These are phyloP conservation scores for Priocnemis perturbator DNA, from an alignment of 2,888 invertebrate genomes.

Conservation along the genomic window DNA sequence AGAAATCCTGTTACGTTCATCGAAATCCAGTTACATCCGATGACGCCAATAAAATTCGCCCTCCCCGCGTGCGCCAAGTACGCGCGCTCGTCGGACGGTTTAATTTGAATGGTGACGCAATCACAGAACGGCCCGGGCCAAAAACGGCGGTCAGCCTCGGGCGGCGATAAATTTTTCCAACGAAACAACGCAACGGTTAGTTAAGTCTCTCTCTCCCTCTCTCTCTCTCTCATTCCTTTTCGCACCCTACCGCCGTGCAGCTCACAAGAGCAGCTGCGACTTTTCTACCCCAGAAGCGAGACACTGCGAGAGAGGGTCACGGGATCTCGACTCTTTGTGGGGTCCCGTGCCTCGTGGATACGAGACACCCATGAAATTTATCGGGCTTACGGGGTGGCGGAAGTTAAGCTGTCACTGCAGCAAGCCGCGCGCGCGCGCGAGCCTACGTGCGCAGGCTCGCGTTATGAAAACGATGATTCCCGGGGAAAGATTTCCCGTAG, in stretches of 20 bases:
- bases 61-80: neutral
- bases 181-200: neutral
- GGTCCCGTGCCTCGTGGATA: constrained; percentile 49
- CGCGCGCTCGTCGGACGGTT: neutral
- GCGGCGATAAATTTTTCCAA: neutral
- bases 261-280: constrained; percentile 28
- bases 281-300: constrained; percentile 30
- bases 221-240: neutral
- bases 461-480: constrained; percentile 63
- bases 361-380: constrained; percentile 61
- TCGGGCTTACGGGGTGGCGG: constrained; percentile 60
- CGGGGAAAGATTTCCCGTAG: constrained; percentile 59
- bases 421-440: constrained; percentile 7
- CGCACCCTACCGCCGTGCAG: too few species aligned
- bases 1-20: too few species aligned
- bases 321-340: constrained; percentile 28
- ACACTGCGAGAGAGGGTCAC: constrained; percentile 34
- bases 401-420: constrained; percentile 48
- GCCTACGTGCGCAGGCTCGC: constrained; percentile 7
- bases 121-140: neutral
- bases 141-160: neutral
- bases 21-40: too few species aligned
- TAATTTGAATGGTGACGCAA: neutral
- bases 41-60: too few species aligned
- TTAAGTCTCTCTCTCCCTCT: neutral